phyloP scores from a whole-genome alignment of 1,140 invertebrate genomes.

The Sweltsa coloradensis region DNA sequence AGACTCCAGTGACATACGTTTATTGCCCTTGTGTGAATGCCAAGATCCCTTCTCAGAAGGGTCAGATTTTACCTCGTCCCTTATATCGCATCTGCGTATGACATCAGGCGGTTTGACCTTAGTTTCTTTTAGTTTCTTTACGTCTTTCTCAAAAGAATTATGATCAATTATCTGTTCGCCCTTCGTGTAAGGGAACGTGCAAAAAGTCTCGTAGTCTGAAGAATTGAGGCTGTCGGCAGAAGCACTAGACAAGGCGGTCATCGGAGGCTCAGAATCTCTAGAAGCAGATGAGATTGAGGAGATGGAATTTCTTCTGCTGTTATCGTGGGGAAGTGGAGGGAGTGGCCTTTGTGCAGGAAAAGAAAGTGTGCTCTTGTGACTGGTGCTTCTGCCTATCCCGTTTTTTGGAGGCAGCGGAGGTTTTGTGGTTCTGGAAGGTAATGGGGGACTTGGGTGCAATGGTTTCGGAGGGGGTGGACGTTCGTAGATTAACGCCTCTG shows the following conservation, averaged over 20 bases:
- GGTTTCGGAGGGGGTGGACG: conserved; percentile 37
- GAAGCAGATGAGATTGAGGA: conserved; percentile 4
- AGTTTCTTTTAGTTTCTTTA: too few species aligned
- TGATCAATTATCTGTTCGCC: too few species aligned
- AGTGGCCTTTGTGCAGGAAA: conserved; percentile 11
- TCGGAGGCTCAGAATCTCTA: background rate
- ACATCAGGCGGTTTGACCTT: too few species aligned
- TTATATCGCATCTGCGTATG: too few species aligned
- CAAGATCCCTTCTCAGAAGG: too few species aligned
- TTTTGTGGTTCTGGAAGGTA: conserved; percentile 21
- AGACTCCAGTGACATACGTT: too few species aligned
- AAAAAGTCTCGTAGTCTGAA: conserved; percentile 30
- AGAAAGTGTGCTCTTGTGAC: background rate
- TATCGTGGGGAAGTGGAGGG: background rate
- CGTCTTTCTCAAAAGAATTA: too few species aligned
- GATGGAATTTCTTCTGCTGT: background rate
- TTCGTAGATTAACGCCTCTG: conserved; percentile 39
- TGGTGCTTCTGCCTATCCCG: conserved; percentile 39
- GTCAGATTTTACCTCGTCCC: too few species aligned
- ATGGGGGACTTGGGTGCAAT: conserved; percentile 16
- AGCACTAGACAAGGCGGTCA: conserved; percentile 27
- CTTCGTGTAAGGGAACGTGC: conserved; percentile 1
- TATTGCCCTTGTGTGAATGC: too few species aligned
- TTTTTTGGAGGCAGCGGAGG: conserved; percentile 46
- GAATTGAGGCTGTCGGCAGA: conserved; percentile 26